Conservation (phyloP, 1,140 invertebrate genomes). For the Aphidius ervi region DNA sequence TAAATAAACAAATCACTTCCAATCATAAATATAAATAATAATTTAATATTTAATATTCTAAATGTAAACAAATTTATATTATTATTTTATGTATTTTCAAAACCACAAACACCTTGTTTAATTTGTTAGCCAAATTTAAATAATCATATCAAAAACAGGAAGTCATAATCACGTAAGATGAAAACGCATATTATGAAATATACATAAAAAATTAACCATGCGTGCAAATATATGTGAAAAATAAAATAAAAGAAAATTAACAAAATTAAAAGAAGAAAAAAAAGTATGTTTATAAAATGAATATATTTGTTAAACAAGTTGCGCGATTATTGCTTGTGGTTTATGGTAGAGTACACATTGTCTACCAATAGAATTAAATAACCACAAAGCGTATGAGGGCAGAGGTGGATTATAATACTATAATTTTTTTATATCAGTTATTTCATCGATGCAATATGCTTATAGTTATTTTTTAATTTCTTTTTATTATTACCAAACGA, state of each 20-base stretch:
- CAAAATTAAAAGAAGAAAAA: neutral
- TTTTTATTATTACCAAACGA: neutral
- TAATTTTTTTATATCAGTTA: slow-evolving; percentile 1
- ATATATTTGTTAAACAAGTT: slow-evolving; percentile 15
- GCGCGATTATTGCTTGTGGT: slow-evolving; percentile 19
- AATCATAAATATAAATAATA: too few relatives aligned
- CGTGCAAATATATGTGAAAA: neutral
- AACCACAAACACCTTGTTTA: too few relatives aligned
- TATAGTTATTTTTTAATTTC: slow-evolving; percentile 10
- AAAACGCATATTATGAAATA: too few relatives aligned
- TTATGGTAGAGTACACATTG: slow-evolving; percentile 20
- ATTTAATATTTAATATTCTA: too few relatives aligned
- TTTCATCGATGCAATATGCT: slow-evolving; percentile 5
- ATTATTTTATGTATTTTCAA: too few relatives aligned
- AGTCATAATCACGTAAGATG: too few relatives aligned
- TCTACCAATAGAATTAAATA: slow-evolving; percentile 8
- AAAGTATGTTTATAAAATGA: neutral
- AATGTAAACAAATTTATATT: too few relatives aligned
- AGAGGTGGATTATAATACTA: neutral
- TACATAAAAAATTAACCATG: slow-evolving; percentile 1
- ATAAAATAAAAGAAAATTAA: neutral
- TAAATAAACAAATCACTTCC: too few relatives aligned
- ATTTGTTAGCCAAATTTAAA: too few relatives aligned
- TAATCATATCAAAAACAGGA: too few relatives aligned
- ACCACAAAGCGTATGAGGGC: neutral